phyloP scores from a whole-genome alignment of 2,113 vertebrate genomes.

The Ivindomyrus marchei region DNA sequence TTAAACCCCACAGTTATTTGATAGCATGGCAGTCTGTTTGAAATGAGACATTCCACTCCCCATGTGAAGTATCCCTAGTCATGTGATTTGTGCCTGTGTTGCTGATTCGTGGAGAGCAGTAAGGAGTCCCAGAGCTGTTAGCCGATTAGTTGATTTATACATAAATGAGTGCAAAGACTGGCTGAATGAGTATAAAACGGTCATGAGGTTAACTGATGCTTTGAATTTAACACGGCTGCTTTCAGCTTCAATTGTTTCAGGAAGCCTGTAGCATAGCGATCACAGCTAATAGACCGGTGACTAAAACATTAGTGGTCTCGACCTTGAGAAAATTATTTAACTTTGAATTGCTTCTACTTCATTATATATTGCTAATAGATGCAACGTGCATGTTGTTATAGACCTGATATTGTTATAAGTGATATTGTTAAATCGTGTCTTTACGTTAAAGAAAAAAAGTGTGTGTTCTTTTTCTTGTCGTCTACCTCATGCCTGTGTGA shows the following conservation, averaged over 20 bases:
- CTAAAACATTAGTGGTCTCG: not conserved
- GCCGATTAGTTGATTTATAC: not conserved
- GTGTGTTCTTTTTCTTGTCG: not conserved
- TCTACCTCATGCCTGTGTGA: not conserved
- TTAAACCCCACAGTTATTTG: not conserved
- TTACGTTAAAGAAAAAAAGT: no score
- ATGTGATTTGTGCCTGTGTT: not conserved
- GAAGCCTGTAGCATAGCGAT: not conserved
- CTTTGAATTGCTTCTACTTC: not conserved
- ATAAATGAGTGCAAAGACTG: not conserved
- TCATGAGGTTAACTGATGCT: not conserved
- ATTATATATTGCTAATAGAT: not conserved
- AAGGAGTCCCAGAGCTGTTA: not conserved
- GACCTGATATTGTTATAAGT: not conserved
- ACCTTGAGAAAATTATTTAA: not conserved
- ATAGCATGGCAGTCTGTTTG: conserved; percentile 31
- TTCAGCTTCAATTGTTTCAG: not conserved
- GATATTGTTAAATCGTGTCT: not conserved
- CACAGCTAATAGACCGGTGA: not conserved
- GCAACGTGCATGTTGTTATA: not conserved
- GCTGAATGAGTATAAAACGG: not conserved
- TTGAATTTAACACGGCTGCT: not conserved
- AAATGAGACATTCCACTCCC: not conserved
- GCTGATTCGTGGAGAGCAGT: not conserved
- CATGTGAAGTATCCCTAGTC: not conserved